phyloP scores from a whole-genome alignment of 2,113 vertebrate genomes.

The Chaetodon trifascialis region DNA sequence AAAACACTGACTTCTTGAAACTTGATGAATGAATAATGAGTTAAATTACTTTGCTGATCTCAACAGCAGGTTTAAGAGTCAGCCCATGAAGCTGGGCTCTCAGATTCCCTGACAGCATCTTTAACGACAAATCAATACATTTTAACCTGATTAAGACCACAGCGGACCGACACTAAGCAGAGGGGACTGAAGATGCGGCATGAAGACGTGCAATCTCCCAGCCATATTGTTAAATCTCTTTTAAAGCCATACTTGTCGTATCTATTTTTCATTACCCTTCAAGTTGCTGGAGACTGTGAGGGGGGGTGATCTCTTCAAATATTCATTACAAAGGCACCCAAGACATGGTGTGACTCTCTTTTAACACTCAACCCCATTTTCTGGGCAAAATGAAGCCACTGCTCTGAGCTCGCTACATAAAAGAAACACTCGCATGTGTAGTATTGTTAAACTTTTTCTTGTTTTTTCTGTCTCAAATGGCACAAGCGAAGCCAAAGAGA shows the following conservation, averaged over 20 bases:
- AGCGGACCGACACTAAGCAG: conserved; percentile 16
- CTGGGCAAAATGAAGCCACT: conserved; percentile 11
- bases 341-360: conserved; percentile 53
- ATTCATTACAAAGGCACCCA: conserved; percentile 65
- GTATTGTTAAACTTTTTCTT: not conserved
- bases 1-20: conserved; percentile 64
- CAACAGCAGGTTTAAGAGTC: conserved; percentile 20
- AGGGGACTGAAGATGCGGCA: not conserved
- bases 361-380: conserved; percentile 43
- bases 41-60: conserved; percentile 42
- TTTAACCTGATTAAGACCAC: conserved; percentile 55
- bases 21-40: conserved; percentile 52
- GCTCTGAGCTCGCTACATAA: not conserved
- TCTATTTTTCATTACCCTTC: conserved; percentile 74
- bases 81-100: not conserved
- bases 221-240: conserved; percentile 58
- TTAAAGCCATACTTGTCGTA: conserved; percentile 56
- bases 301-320: conserved; percentile 69
- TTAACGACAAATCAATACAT: conserved; percentile 61
- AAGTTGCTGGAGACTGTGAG: conserved; percentile 57
- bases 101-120: conserved; percentile 48
- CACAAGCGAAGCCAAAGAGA: conserved; percentile 9
- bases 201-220: conserved; percentile 17
- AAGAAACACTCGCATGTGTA: not conserved
- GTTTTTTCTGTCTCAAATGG: conserved; percentile 8